These are phyloP conservation scores for Stictocephala bisonia DNA, from an alignment of 2,888 invertebrate species.

Conservation along the genomic window DNA sequence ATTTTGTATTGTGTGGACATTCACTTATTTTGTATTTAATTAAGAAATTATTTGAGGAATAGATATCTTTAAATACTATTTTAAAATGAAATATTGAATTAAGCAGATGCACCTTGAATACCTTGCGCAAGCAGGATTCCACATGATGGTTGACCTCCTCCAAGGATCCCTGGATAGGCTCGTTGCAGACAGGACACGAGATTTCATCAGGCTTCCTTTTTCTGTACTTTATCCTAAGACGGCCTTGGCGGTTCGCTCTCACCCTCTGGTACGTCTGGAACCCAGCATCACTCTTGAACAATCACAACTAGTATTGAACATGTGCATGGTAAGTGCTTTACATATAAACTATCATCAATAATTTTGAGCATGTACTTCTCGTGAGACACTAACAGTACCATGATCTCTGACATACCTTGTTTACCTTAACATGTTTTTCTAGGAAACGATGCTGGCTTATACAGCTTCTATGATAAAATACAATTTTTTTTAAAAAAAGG, in stretches of 20 bases:
- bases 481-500: no score
- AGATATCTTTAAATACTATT: no score
- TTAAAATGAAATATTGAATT: no score
- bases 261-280: slow-evolving; percentile 78
- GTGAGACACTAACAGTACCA: no score
- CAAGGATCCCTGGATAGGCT: slow-evolving; percentile 71
- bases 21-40: no score
- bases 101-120: slow-evolving; percentile 66
- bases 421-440: no score
- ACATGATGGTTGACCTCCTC: slow-evolving; percentile 80
- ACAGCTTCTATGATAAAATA: no score
- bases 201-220: slow-evolving; percentile 76
- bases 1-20: no score
- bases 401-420: no score
- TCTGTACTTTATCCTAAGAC: slow-evolving; percentile 75
- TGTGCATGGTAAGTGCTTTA: not conserved
- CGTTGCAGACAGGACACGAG: slow-evolving; percentile 86
- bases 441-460: no score
- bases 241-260: slow-evolving; percentile 77
- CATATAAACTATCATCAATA: not conserved
- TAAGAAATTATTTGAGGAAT: no score
- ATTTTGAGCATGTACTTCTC: not conserved
- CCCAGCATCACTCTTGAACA: slow-evolving; percentile 10
- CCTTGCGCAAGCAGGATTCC: slow-evolving; percentile 75
- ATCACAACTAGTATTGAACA: not conserved